Evolutionary conservation across 92 coral and sea anemone species (phyloP), one percentile per base, ranked within the genome.

Genomic region (Porites evermanni): DNA sequence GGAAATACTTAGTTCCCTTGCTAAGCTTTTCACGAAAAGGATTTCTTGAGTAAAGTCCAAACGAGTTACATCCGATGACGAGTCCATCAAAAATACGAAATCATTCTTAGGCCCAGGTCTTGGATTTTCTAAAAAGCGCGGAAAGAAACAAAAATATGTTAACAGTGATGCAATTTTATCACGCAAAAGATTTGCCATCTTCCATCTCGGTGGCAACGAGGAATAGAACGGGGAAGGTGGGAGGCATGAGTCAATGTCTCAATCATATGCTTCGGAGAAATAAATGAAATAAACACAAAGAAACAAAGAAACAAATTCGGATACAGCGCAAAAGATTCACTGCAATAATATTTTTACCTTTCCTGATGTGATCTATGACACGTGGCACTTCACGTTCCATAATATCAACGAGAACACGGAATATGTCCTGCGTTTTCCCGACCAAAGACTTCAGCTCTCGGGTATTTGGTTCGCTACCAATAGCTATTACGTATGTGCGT

Each of bases 81-180:
- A 84, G 78, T 96, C 99, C 78, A 95, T 79, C 70, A 96, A 79
- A 67, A 96, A 91, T 7, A 95, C 80, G n/a, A 96, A 75, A 68
- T 93, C 94, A 4, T 90, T 84, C 29, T 73, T 65, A 18, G 84
- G 92, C 54, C 74, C 74, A 16, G 88, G 79, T 19, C 74, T 81
- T 17, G 72, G 77, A 53, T 80, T 69, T 53, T 80, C 84, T 80
- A 60, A 51, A 64, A 50, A 65, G 47, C 6, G 47, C 47, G 6
- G 47, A 38, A 38, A 38, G 47, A 38, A 38, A 38, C 47, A 38
- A 38, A 38, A 38, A 38, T 38, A 4, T 67, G 72, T 18, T 56
- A 9, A 56, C 14, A 56, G 12, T 56, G 3, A 2, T 11, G 16
- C 12, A 56, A 56, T 12, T 56, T 56, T 14, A 14, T 74, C 11